Evolutionary conservation across 2,113 vertebrate species (phyloP), one percentile per base, ranked within the genome.

Genomic region (Fregetta grallaria): DNA sequence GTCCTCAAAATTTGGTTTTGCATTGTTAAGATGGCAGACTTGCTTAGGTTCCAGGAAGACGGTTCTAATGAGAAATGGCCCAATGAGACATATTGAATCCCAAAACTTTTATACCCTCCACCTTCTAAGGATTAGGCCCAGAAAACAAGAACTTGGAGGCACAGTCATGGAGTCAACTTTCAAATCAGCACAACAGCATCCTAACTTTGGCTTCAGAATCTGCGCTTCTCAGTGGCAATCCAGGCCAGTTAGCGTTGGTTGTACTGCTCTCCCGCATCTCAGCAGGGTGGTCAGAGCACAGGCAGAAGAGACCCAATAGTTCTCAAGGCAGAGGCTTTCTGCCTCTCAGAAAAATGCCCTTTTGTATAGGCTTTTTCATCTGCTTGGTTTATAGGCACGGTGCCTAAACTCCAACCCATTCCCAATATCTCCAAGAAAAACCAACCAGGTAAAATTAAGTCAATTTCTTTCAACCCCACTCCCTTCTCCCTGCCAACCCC

Each of bases 191-290:
- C 3, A 1, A 25, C 38, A 40, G 26, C 68, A 72, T 9, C 16
- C 11, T n/a, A 40, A 78, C 15, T 21, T 15, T 26, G 22, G 13
- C 45, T 86, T 83, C 59, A 53, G 62, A 72, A 55, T 3, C 23
- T 42, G 29, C 1, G 3, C n/a, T 13, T 36, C 3, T 4, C 15
- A 38, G 72, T 3, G 7, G 13, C 34, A 61, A 36, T 2, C 47
- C 25, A 53, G 21, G 50, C 18, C 21, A 23, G 9, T 4, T 4
- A 16, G 15, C 0, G 0, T 10, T 21, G 21, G 19, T n/a, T 5
- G 0, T 3, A 2, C 25, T 20, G 22, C 38, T 49, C 72, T 32
- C 74, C 18, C 0, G 0, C 30, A 10, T 1, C 62, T 62, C 25
- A 56, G 68, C 5, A 0, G 10, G 26, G 26, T 14, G 11, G 9